Conservation (phyloP, 2,113 vertebrate genomes). For the Takifugu flavidus region DNA sequence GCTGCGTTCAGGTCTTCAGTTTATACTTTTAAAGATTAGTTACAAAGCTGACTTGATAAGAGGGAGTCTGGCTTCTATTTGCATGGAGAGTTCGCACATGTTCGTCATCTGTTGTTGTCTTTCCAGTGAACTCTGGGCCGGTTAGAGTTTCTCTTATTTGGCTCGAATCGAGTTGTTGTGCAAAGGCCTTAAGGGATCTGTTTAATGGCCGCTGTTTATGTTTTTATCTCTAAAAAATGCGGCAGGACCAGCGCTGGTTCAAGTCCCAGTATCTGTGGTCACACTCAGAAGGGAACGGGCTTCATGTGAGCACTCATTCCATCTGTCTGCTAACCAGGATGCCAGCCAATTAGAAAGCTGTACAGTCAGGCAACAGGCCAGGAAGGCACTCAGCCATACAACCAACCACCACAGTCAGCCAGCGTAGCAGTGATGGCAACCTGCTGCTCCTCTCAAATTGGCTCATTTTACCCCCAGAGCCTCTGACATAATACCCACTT, state of each 20-base stretch:
- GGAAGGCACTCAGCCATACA: slow-evolving; percentile 52
- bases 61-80: too few species aligned
- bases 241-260: too few species aligned
- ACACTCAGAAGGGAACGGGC: too few species aligned
- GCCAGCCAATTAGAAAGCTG: slow-evolving; percentile 51
- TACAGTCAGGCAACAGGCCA: slow-evolving; percentile 51
- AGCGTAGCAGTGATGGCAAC: slow-evolving; percentile 57
- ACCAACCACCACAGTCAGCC: slow-evolving; percentile 46
- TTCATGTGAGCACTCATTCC: slow-evolving; percentile 12
- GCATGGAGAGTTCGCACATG: too few species aligned
- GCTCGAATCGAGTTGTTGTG: too few species aligned
- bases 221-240: too few species aligned
- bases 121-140: too few species aligned
- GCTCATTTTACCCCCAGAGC: slow-evolving; percentile 63
- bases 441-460: slow-evolving; percentile 67
- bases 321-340: slow-evolving; percentile 22
- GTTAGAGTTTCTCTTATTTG: too few species aligned
- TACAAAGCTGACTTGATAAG: too few species aligned
- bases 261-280: neutral
- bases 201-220: neutral
- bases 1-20: neutral
- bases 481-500: slow-evolving; percentile 68
- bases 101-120: too few species aligned
- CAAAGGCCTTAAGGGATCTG: neutral
- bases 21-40: neutral